phyloP scores from a whole-genome alignment of 2,888 invertebrate genomes.

The Adelphocoris suturalis region DNA sequence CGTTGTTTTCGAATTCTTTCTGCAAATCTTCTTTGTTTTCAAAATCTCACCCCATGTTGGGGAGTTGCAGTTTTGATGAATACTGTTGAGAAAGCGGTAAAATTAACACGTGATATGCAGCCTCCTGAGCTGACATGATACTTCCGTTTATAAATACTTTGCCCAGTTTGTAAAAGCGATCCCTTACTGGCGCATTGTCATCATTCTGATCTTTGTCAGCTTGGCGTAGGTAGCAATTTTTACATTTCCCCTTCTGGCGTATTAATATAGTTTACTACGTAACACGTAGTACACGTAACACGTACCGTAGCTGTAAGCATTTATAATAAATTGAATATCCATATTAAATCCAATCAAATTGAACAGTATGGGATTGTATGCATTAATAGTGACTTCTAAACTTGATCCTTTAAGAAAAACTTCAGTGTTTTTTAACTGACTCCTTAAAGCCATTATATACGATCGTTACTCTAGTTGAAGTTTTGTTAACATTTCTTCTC shows the following conservation, averaged over 20 bases:
- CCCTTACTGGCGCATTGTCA: constrained; percentile 12
- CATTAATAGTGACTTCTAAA: constrained; percentile 75
- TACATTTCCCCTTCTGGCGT: constrained; percentile 15
- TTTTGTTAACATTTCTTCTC: constrained; percentile 52
- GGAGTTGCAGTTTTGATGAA: neutral
- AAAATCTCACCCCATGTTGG: neutral
- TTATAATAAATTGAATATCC: constrained; percentile 25
- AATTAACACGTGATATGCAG: constrained; percentile 45
- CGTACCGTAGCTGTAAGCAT: constrained; percentile 62
- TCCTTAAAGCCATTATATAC: constrained; percentile 74
- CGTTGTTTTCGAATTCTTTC: no score
- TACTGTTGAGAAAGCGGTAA: constrained; percentile 43
- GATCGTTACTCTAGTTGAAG: constrained; percentile 43
- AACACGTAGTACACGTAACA: no score
- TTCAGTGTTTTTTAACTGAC: constrained; percentile 72
- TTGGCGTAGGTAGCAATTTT: neutral
- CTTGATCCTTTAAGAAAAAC: constrained; percentile 72
- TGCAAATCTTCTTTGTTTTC: constrained; percentile 4
- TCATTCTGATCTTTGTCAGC: constrained; percentile 42
- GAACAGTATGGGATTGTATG: constrained; percentile 65
- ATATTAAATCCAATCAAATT: constrained; percentile 63
- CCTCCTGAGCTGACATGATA: constrained; percentile 68
- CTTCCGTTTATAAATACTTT: neutral
- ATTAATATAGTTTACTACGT: constrained; percentile 43
- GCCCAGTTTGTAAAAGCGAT: constrained; percentile 2